Evolutionary conservation across 2,113 vertebrate genomes (phyloP), one percentile per base, ranked within the genome.

Genomic region (Heloderma charlesbogerti): DNA sequence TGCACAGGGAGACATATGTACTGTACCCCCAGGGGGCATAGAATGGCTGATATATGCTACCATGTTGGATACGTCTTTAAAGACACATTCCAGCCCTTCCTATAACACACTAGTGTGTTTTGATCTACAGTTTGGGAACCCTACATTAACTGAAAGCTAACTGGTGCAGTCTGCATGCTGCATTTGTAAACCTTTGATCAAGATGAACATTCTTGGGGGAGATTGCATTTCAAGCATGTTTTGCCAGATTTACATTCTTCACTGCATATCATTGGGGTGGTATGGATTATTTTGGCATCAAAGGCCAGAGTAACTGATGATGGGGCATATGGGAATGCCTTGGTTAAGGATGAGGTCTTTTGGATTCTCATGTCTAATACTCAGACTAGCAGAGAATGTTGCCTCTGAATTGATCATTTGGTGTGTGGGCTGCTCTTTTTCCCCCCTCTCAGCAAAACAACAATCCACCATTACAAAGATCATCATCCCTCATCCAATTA

Each of bases 401-500:
- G 81, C 77, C 18, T 85, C 69, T 87, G 77, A 72, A 90, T 75
- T 57, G 91, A 85, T 93, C 83, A 91, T 92, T 92, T 92, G 67
- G 40, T 93, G 57, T n/a, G n/a, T 51, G 84, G 85, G 69, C 25
- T 78, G 92, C 94, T 87, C 93, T 86, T 81, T 92, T 84, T 93
- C 91, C 88, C 92, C 82, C 92, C 91, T 95, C 96, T 89, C 16
- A 98, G 97, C 97, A 97, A 97, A 98, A 96, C 92, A 97, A 96
- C 89, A 97, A 91, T 89, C 96, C 96, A 91, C 93, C 94, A 89
- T 97, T 95, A 77, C 96, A 97, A 94, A 97, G 96, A 93, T 98
- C 98, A 72, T 98, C 98, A 91, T 99, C 98, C 91, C 97, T 97
- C 74, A 98, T 99, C 96, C 98, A 98, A 94, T 96, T 99, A 97